Percentiles rank a stretch among this genome's conserved stretches.
Evolutionary conservation across 1,140 invertebrate genomes (phyloP).

Genomic region (Drosophila carrolli): DNA sequence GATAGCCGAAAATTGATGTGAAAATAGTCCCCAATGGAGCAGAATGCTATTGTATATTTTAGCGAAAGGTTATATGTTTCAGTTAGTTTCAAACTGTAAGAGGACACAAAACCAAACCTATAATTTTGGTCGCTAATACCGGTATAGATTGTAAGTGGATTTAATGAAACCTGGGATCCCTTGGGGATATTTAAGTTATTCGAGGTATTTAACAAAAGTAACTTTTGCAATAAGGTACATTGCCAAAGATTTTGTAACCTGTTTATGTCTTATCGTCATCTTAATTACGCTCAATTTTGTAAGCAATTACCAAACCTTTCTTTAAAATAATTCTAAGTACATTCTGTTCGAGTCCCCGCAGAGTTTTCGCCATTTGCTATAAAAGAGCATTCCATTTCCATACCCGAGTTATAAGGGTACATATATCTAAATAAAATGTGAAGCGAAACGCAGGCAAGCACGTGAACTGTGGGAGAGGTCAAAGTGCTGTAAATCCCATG

Average conservation of each 20-base stretch:
- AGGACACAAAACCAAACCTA: neutral
- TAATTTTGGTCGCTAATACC: neutral
- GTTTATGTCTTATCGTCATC: too few relatives aligned
- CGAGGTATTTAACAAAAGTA: neutral
- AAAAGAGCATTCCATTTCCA: conserved; percentile 8
- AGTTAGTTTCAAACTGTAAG: neutral
- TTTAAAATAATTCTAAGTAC: neutral
- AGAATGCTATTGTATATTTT: neutral
- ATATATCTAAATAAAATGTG: conserved; percentile 66
- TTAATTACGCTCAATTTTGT: too few relatives aligned
- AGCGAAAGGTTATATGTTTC: neutral
- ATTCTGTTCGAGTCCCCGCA: neutral
- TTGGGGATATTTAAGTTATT: too few relatives aligned
- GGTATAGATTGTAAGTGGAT: neutral
- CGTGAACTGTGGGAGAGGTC: conserved; percentile 40
- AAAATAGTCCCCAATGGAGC: conserved; percentile 3
- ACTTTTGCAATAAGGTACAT: neutral
- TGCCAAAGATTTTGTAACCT: too few relatives aligned
- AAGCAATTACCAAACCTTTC: neutral
- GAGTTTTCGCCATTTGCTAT: neutral
- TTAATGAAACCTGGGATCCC: neutral
- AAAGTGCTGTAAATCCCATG: conserved; percentile 50
- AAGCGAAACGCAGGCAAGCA: conserved; percentile 30
- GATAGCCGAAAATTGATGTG: neutral
- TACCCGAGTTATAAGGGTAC: conserved; percentile 59